These are phyloP conservation scores for Barnardius zonarius DNA, from an alignment of 2,113 vertebrate species.

Conservation along the genomic window DNA sequence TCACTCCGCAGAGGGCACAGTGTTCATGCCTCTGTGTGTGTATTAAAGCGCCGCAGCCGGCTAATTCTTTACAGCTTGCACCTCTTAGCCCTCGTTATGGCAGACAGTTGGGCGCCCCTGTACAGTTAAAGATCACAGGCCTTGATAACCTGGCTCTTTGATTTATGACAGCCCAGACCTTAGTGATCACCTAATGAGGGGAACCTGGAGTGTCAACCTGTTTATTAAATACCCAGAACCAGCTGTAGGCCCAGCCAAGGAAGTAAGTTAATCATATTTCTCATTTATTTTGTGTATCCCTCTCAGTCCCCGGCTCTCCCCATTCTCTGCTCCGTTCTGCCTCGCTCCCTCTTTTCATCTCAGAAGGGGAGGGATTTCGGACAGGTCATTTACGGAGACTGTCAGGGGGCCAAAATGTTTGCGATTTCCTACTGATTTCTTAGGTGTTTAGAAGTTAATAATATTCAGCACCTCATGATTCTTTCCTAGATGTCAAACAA, in stretches of 20 bases:
- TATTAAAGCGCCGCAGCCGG: constrained; percentile 9
- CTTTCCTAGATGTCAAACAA: constrained; percentile 74
- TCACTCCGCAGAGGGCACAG: neutral
- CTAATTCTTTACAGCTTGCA: constrained; percentile 91
- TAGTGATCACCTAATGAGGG: constrained; percentile 95
- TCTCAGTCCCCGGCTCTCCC: neutral
- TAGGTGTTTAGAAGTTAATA: constrained; percentile 83
- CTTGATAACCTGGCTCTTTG: constrained; percentile 94
- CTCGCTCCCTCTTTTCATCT: constrained; percentile 76
- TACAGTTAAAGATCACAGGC: constrained; percentile 94
- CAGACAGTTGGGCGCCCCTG: constrained; percentile 96
- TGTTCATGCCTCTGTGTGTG: neutral
- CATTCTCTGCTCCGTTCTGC: constrained; percentile 57
- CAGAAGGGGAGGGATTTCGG: constrained; percentile 63
- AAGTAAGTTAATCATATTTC: constrained; percentile 81
- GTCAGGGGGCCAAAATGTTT: constrained; percentile 70
- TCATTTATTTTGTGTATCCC: constrained; percentile 72
- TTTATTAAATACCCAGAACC: constrained; percentile 98
- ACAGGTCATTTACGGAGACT: constrained; percentile 68
- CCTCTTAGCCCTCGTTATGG: constrained; percentile 78
- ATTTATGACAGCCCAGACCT: constrained; percentile 88
- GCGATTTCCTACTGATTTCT: constrained; percentile 77
- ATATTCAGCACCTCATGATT: constrained; percentile 81
- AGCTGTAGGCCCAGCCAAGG: constrained; percentile 79
- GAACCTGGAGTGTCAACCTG: constrained; percentile 93